Evolutionary conservation across 2,113 vertebrate genomes (phyloP), one percentile per base, ranked within the genome.

Genomic region (Campylorhamphus procurvoides): DNA sequence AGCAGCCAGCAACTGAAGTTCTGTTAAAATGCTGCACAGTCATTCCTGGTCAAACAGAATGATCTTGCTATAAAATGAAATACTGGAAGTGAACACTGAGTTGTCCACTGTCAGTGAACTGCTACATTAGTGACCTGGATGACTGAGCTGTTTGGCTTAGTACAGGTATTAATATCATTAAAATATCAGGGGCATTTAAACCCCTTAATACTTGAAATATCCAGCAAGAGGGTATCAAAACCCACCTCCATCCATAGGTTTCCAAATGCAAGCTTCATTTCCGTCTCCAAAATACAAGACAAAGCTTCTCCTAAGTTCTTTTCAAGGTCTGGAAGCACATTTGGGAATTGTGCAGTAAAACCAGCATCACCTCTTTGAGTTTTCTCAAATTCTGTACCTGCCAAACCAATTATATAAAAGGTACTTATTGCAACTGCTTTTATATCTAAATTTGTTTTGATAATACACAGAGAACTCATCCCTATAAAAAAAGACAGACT

Each of bases 261-360:
- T 74, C 98, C 98, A 29, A 96, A 99, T 18, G 95, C 98, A 20
- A 98, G 98, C 97, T 99, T 99, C 99, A 99, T 99, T 97, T 99
- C 99, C 33, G 98, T 98, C 97, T 99, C 98, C 86, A 99, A 97
- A 95, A 99, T 98, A 72, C 97, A 98, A 72, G 99, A 99, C 82
- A 99, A 98, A 84, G 97, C 98, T 94, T 96, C 97, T 95, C 96
- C 98, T 80, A 99, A 98, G 90, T 96, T 98, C 80, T 97, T 98
- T 88, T 99, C 98, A 46, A 99, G 94, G 47, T 98, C 91, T 89
- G 92, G 97, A 83, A 99, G 79, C 68, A 98, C 95, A 84, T 42
- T 64, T 72, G 97, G 97, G 62, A 98, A 94, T 40, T 10, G 86
- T 14, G 80, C 71, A 80, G 94, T 59, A 67, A 81, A 56, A 71